Evolutionary conservation across 2,888 invertebrate species (phyloP), one percentile per base, ranked within the genome.

Genomic region (Agrotis segetum): DNA sequence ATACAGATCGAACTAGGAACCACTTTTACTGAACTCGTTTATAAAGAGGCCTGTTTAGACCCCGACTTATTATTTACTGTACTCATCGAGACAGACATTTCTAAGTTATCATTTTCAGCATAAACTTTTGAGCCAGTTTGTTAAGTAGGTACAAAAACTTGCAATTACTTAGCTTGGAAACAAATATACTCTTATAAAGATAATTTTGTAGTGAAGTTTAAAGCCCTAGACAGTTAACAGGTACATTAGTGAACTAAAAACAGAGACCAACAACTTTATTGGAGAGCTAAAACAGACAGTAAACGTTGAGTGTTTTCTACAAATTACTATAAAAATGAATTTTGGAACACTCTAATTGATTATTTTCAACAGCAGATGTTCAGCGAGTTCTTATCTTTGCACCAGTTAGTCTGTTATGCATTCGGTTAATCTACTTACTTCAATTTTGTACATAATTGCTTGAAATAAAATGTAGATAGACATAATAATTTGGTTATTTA

Each of bases 261-360:
- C 9, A 40, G 11, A 40, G 11, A 11, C 40, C 9, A 34, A 9
- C 7, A 34, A 34, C 29, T 29, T 29, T 29, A 29, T 2, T 2
- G 29, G 29, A 7, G 24, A 67, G 34, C 5, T 17, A 9, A 24
- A 21, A 56, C 61, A 34, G 1, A 6, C 3, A 11, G 19, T 66
- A n/a, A n/a, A 24, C 3, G 24, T 52, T 24, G 17, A 47, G 50
- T 19, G 24, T 56, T 49, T 55, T 56, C 14, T 73, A 1, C 3
- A 50, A 46, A 50, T 24, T 56, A 21, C 3, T 2, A 14, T 58
- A 17, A 52, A 29, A 75, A 75, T 29, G 7, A 40, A 40, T 62
- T 75, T 68, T 40, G 16, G 14, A 58, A 34, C 21, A 72, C 21
- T 71, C 14, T 14, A 19, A 5, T 47, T 24, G 19, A 47, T 66